Evolutionary conservation across 2,113 vertebrate genomes (phyloP).

Genomic region (Mustela nigripes): DNA sequence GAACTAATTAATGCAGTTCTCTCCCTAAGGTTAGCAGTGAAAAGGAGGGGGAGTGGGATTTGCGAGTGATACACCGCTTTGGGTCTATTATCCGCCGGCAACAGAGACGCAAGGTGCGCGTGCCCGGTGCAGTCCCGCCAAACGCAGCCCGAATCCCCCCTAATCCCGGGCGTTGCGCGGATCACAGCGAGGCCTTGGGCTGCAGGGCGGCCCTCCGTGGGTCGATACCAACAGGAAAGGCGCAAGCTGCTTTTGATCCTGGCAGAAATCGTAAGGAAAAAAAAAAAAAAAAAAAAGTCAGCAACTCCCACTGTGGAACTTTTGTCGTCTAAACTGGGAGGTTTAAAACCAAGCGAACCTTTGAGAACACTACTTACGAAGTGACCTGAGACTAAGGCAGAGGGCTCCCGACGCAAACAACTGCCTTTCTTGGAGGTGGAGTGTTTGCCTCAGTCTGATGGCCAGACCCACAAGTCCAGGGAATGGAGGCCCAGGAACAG

Average conservation of each 20-base stretch:
- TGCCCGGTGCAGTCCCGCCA: fast-evolving
- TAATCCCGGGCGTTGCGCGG: not conserved
- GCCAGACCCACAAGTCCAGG: not conserved
- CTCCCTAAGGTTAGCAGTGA: constrained; percentile 42
- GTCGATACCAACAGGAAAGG: constrained; percentile 65
- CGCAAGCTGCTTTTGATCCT: constrained; percentile 80
- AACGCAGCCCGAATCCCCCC: constrained; percentile 28
- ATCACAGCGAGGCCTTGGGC: constrained; percentile 52
- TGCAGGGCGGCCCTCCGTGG: constrained; percentile 20
- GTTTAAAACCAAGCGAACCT: not conserved
- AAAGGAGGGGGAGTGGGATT: not conserved
- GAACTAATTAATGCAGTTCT: constrained; percentile 63
- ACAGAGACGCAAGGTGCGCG: not conserved
- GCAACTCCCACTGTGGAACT: not conserved
- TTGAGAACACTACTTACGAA: fast-evolving
- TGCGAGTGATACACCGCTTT: not conserved
- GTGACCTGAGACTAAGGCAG: not conserved
- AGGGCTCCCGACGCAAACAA: not conserved
- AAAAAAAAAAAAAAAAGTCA: not conserved
- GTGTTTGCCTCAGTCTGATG: not conserved
- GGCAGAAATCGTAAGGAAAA: not conserved
- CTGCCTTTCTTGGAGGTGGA: not conserved
- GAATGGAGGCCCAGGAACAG: fast-evolving
- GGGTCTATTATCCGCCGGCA: not conserved
- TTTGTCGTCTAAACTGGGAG: not conserved